A percentile compares a stretch with the other conserved stretches of the same genome.
Evolutionary conservation across 2,888 invertebrate species (phyloP).

Genomic region (Lordiphosa fenestrarum): DNA sequence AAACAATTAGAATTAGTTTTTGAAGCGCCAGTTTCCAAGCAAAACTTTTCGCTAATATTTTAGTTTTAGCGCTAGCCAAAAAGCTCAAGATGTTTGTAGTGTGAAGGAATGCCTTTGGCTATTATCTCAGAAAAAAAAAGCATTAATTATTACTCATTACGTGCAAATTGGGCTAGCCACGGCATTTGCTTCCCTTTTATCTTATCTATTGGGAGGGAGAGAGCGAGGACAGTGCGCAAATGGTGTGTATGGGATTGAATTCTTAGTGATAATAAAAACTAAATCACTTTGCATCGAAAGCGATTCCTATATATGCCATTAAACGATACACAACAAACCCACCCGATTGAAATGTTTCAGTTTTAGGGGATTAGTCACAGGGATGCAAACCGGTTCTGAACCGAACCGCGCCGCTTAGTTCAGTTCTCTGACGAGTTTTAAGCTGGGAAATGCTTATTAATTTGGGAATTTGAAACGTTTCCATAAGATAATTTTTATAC

Average conservation of each 20-base stretch:
- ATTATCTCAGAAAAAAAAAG: constrained; percentile 28
- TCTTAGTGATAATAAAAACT: constrained; percentile 11
- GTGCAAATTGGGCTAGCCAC: constrained; percentile 29
- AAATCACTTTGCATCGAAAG: too few species aligned
- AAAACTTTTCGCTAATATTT: not conserved
- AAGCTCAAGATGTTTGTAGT: constrained; percentile 20
- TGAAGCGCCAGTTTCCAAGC: constrained; percentile 14
- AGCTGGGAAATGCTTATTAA: too few species aligned
- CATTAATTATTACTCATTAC: constrained; percentile 59
- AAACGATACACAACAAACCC: constrained; percentile 7
- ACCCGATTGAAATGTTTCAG: not conserved
- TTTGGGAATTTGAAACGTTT: too few species aligned
- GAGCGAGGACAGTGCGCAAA: constrained; percentile 26
- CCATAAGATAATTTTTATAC: too few species aligned
- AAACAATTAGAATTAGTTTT: constrained; percentile 24
- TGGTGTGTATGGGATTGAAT: constrained; percentile 28
- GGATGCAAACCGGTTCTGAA: too few species aligned
- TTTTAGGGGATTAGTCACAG: not conserved
- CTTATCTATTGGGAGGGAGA: constrained; percentile 30
- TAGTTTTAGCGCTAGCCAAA: constrained; percentile 20
- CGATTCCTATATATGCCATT: not conserved
- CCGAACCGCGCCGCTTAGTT: too few species aligned
- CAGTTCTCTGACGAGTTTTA: too few species aligned
- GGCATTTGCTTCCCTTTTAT: constrained; percentile 46
- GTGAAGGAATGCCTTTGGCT: not conserved